phyloP scores from a whole-genome alignment of 2,888 invertebrate species.

The Hedychridium roseum region DNA sequence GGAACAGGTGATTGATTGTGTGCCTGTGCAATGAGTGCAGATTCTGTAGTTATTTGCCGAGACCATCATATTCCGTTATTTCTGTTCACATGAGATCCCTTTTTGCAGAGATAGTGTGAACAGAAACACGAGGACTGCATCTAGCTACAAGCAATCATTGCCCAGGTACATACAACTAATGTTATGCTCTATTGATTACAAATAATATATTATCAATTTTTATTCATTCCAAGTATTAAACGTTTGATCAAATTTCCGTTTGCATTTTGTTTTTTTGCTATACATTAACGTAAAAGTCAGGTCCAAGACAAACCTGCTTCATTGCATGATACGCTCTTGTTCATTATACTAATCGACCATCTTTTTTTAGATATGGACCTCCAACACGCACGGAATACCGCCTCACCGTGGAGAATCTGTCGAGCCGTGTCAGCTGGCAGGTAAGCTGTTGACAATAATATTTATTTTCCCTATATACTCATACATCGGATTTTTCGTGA shows the following conservation, averaged over 20 bases:
- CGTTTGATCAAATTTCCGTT: slow-evolving; percentile 23
- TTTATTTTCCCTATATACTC: not conserved
- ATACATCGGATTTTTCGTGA: slow-evolving; percentile 34
- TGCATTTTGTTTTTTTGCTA: slow-evolving; percentile 29
- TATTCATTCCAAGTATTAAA: too few relatives aligned
- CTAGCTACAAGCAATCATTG: slow-evolving; percentile 65
- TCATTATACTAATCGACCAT: slow-evolving; percentile 56
- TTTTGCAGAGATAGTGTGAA: slow-evolving; percentile 65
- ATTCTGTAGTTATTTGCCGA: slow-evolving; percentile 60
- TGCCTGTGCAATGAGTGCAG: slow-evolving; percentile 64
- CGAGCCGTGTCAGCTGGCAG: slow-evolving; percentile 99
- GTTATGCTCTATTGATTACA: slow-evolving; percentile 55
- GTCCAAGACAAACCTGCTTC: slow-evolving; percentile 51
- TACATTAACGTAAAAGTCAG: slow-evolving; percentile 40
- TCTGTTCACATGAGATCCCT: slow-evolving; percentile 63
- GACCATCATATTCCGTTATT: slow-evolving; percentile 52
- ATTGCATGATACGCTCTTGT: slow-evolving; percentile 13
- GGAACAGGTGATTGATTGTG: slow-evolving; percentile 62
- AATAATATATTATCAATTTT: too few relatives aligned
- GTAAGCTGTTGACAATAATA: slow-evolving; percentile 71
- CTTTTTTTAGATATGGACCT: slow-evolving; percentile 87
- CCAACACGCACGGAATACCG: slow-evolving; percentile 97
- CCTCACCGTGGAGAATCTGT: slow-evolving; percentile 96
- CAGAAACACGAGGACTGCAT: slow-evolving; percentile 64
- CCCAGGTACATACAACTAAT: slow-evolving; percentile 62